Evolutionary conservation across 2,113 vertebrate genomes (phyloP), one percentile per base, ranked within the genome.

Genomic region (Saccopteryx bilineata): DNA sequence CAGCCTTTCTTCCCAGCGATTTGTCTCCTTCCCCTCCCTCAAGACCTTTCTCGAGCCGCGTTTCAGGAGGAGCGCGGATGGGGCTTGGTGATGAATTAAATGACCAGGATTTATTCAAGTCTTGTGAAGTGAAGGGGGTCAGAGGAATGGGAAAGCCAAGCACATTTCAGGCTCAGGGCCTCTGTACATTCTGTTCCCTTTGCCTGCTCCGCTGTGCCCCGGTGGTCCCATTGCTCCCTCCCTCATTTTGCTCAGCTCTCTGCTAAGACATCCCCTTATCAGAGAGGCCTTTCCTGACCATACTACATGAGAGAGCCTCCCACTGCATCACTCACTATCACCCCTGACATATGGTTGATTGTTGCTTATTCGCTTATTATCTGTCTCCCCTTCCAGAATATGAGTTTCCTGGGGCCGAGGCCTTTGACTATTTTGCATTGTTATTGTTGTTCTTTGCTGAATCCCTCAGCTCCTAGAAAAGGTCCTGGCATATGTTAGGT

Each of bases 271-370:
- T 7, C 48, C 48, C 39, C 26, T 23, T 11, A 50, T 56, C 26
- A 15, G 23, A 74, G 65, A 88, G 48, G 54, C 10, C 28, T 31
- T 31, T 68, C n/a, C 28, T 54, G 26, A 65, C 19, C n/a, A 24
- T 28, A 28, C 23, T 6, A 0, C 21, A 1, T n/a, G 17, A 80
- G n/a, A 33, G 65, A n/a, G 48, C 31, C 2, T 10, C 19, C 8
- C 7, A 3, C 15, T 26, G 9, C 9, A 2, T 18, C 56, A 9
- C 12, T 65, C 28, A 54, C 31, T 58, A 1, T 31, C 13, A 5
- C 61, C 21, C 4, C 2, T n/a, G 28, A 66, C 52, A 56, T 31
- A 9, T 11, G 71, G n/a, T 39, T 0, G 1, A 6, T n/a, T n/a
- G 26, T 72, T 52, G 9, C 21, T 52, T 54, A 12, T 78, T 81